Conservation (phyloP, 2,888 invertebrate species). For the Leptinotarsa juncta region DNA sequence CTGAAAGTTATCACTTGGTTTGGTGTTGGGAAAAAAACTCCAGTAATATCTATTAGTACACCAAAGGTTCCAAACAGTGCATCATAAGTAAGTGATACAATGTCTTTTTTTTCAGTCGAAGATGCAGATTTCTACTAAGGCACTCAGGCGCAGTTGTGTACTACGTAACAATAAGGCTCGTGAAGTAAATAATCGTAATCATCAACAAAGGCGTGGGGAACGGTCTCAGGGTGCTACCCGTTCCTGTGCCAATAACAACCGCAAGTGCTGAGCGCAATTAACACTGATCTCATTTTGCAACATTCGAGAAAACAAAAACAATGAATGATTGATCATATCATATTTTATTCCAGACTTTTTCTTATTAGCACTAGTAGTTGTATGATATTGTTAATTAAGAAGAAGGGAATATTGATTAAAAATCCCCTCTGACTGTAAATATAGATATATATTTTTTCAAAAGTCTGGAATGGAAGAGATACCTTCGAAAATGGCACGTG, state of each 20-base stretch:
- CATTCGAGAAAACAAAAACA: conserved; percentile 33
- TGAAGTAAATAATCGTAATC: conserved; percentile 67
- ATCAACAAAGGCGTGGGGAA: conserved; percentile 65
- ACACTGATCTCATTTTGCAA: conserved; percentile 58
- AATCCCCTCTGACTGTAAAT: conserved; percentile 53
- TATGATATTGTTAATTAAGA: conserved; percentile 41
- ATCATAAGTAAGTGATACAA: no score
- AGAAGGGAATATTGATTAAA: conserved; percentile 62
- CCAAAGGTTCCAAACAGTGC: no score
- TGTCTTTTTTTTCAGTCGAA: conserved; percentile 60
- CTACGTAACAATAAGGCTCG: conserved; percentile 69
- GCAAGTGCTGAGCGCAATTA: conserved; percentile 66
- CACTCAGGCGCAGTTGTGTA: conserved; percentile 63
- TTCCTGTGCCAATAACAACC: conserved; percentile 68
- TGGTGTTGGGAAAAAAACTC: no score
- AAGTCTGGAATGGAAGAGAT: conserved; percentile 46
- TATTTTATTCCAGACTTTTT: conserved; percentile 45
- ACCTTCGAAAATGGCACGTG: conserved; percentile 46
- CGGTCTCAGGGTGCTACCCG: conserved; percentile 65
- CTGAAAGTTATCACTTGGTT: no score
- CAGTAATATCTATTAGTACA: no score
- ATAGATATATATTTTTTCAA: conserved; percentile 39
- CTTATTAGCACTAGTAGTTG: conserved; percentile 22
- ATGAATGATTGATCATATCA: not conserved
- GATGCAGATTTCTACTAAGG: conserved; percentile 63